A percentile compares a stretch with the other conserved stretches of the same genome.
These are phyloP conservation scores for Dascillus cervinus DNA, from an alignment of 2,888 invertebrate species.

Conservation along the genomic window DNA sequence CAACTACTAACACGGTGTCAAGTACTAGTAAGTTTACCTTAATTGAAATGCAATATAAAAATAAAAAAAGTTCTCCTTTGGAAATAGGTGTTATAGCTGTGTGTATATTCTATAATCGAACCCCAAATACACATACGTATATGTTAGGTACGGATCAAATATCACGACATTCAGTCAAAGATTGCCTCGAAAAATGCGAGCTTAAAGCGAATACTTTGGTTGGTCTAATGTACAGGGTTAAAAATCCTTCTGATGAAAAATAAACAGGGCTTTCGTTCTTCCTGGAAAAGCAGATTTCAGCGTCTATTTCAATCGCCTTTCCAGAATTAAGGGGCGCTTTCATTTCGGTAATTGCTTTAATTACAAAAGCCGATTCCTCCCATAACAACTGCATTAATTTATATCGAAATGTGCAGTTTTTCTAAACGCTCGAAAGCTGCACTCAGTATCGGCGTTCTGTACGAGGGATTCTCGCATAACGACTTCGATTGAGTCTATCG, in stretches of 20 bases:
- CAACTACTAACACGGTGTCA: no score
- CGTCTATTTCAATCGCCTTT: slow-evolving; percentile 33
- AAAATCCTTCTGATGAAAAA: slow-evolving; percentile 42
- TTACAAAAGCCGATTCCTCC: slow-evolving; percentile 17
- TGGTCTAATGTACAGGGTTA: slow-evolving; percentile 34
- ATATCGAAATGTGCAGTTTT: not conserved
- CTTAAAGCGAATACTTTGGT: slow-evolving; percentile 1
- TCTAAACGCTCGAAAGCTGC: not conserved
- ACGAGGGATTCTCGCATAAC: slow-evolving; percentile 36
- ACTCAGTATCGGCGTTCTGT: slow-evolving; percentile 30
- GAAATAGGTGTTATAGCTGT: slow-evolving; percentile 30
- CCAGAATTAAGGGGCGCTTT: slow-evolving; percentile 28
- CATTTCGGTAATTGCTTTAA: slow-evolving; percentile 33
- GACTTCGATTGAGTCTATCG: slow-evolving; percentile 42
- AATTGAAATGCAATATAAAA: no score
- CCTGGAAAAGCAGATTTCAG: slow-evolving; percentile 31
- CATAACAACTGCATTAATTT: not conserved
- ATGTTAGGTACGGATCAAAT: slow-evolving; percentile 39
- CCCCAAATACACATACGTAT: slow-evolving; percentile 38
- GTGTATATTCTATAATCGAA: slow-evolving; percentile 41
- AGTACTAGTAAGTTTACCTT: no score
- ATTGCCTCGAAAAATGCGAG: slow-evolving; percentile 6
- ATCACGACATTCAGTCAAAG: slow-evolving; percentile 21
- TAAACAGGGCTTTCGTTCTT: slow-evolving; percentile 39
- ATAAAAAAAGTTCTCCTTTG: no score